Evolutionary conservation across 2,797 vertebrate genomes (phyloP), one percentile per base, ranked within the genome.

Genomic region (Hydrocynus forskahlii): DNA sequence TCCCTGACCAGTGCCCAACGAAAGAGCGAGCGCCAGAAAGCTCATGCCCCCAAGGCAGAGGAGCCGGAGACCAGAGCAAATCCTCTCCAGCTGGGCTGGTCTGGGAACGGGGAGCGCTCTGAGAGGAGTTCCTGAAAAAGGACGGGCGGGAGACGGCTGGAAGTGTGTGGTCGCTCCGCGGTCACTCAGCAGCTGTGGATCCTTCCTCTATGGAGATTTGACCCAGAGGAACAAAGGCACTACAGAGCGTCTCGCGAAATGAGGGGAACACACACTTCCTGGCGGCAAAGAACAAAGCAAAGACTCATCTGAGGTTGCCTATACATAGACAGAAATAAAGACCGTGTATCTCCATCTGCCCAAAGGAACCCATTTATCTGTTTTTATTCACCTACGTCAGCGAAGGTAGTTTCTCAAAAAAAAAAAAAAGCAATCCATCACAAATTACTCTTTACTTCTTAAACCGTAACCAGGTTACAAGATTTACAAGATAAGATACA

Each of bases 31-130:
- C 91, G 89, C 62, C 62, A 62, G 84, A 87, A 79, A 83, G 74
- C 82, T 84, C 14, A 83, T 80, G 86, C 85, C 87, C 88, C 66
- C 79, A 87, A 71, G 55, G 81, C 75, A 70, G 79, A 92, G 88
- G 73, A 85, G 79, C 83, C 19, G 66, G 83, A 68, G 81, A 90
- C 89, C 89, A 89, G 88, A 92, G 89, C 89, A 94, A 94, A 94
- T 94, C 83, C 73, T 62, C 89, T 81, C 89, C 94, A 94, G 91
- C 92, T 94, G 93, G 79, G 68, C 78, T 69, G 83, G 87, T 72
- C 80, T 92, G 91, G 90, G 91, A 92, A 92, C 81, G 50, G 29
- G 25, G 45, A 85, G 69, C 57, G 62, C 13, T 74, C 68, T 21
- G 66, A 83, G 83, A 85, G 87, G 85, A 83, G 81, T 86, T 89